Evolutionary conservation across 2,113 vertebrate species (phyloP).

Genomic region (Recurvirostra avosetta): DNA sequence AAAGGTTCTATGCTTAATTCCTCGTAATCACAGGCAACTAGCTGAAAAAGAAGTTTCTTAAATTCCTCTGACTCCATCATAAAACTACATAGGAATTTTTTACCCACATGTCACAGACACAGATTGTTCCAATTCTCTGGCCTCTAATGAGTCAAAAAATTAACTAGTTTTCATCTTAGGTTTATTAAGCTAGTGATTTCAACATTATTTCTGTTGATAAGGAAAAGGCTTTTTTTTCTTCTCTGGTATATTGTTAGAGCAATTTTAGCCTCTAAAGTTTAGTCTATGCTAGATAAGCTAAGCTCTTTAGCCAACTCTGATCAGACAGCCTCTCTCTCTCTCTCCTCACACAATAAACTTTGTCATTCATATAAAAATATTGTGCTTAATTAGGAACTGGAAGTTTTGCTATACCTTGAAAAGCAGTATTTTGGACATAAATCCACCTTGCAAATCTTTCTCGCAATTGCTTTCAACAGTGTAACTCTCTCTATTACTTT

Average conservation of each 20-base stretch:
- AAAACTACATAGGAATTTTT: neutral
- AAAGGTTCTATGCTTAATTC: neutral
- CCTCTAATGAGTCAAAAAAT: neutral
- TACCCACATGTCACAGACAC: neutral
- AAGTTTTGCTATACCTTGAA: neutral
- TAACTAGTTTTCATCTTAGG: neutral
- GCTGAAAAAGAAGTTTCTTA: neutral
- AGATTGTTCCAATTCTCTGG: neutral
- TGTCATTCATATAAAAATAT: neutral
- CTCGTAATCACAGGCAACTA: neutral
- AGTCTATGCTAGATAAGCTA: neutral
- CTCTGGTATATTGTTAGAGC: neutral
- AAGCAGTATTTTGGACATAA: neutral
- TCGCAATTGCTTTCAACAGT: neutral
- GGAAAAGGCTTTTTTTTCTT: neutral
- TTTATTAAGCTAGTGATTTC: neutral
- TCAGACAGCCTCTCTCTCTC: neutral
- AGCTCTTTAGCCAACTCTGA: neutral
- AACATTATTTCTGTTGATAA: neutral
- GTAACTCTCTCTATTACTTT: neutral
- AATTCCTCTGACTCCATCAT: neutral
- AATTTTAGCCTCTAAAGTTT: neutral
- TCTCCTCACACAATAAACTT: neutral
- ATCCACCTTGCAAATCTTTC: neutral
- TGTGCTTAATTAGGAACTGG: neutral